phyloP scores from a whole-genome alignment of 2,888 invertebrate species.

The Tenthredo livida region DNA sequence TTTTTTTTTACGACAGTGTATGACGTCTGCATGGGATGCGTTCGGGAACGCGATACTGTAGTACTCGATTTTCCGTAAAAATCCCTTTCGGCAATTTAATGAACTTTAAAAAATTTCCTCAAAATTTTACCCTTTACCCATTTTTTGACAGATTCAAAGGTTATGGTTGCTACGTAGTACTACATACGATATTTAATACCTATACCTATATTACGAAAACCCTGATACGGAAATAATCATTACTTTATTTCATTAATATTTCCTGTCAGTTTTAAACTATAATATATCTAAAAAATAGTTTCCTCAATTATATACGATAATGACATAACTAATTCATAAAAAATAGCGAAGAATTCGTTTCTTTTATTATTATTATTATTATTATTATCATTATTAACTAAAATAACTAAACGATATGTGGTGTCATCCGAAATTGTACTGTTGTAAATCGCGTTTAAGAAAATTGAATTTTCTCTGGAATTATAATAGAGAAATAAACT shows the following conservation, averaged over 20 bases:
- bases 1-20: too few species aligned
- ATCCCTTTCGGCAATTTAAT: neutral
- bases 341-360: neutral
- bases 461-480: slow-evolving; percentile 32
- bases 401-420: slow-evolving; percentile 39
- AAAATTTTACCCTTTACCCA: neutral
- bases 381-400: neutral
- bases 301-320: neutral
- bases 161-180: neutral
- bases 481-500: slow-evolving; percentile 2
- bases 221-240: neutral
- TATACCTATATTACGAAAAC: neutral
- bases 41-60: too few species aligned
- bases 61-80: too few species aligned
- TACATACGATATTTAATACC: neutral
- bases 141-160: slow-evolving; percentile 22
- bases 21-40: too few species aligned
- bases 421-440: slow-evolving; percentile 32
- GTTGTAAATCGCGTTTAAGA: neutral
- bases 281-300: neutral
- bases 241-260: neutral
- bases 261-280: neutral
- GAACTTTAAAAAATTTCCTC: neutral
- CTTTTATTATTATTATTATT: neutral
- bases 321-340: neutral